Percentiles rank a stretch among this genome's conserved stretches.
These are phyloP conservation scores for Crocallis elinguaria DNA, from an alignment of 2,888 invertebrate genomes.

Conservation along the genomic window DNA sequence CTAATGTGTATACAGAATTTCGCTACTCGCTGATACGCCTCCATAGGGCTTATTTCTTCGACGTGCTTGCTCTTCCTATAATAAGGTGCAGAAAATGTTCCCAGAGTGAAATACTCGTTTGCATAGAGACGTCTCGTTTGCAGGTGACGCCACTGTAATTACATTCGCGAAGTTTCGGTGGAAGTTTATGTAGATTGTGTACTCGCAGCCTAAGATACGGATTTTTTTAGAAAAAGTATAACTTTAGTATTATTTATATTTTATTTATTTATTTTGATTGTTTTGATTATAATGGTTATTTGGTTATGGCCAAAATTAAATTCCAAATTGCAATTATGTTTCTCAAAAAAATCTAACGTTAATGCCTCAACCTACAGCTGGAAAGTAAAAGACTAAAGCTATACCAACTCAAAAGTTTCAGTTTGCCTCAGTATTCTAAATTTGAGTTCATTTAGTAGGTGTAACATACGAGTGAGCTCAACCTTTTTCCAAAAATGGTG, in stretches of 20 bases:
- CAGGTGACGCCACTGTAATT: conserved; percentile 81
- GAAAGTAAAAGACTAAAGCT: no score
- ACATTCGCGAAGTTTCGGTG: conserved; percentile 71
- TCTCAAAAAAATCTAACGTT: no score
- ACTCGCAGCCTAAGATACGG: conserved; percentile 14
- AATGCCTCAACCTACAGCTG: no score
- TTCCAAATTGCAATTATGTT: no score
- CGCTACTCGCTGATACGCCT: neutral
- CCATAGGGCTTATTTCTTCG: neutral
- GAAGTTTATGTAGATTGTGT: conserved; percentile 72
- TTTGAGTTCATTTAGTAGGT: no score
- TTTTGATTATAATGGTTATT: no score
- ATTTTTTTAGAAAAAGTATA: conserved; percentile 4
- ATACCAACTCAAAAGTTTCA: no score
- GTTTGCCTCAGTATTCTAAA: no score
- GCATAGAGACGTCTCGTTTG: conserved; percentile 70
- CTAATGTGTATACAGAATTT: neutral
- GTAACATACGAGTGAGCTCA: neutral
- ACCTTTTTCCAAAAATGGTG: neutral
- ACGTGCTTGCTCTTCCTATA: conserved; percentile 56
- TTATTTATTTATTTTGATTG: no score
- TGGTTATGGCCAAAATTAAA: no score
- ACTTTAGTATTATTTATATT: neutral
- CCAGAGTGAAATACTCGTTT: conserved; percentile 59
- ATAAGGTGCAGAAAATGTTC: conserved; percentile 78